Evolutionary conservation across 2,888 invertebrate genomes (phyloP).

Genomic region (Yponomeuta sedellus): DNA sequence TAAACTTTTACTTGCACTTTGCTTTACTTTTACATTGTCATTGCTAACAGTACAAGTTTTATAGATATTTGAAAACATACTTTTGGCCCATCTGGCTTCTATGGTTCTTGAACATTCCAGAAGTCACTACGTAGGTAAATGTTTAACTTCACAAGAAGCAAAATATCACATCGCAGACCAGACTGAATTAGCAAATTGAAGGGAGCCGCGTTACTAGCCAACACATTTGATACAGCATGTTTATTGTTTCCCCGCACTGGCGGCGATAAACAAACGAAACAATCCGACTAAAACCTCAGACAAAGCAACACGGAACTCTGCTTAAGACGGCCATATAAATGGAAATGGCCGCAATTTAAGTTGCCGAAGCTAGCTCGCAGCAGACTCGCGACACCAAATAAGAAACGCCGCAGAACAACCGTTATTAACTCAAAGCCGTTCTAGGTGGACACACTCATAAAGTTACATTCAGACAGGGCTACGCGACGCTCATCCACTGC

Average conservation of each 20-base stretch:
- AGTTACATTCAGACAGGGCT: too few relatives aligned
- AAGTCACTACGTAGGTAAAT: neutral
- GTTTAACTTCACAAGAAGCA: neutral
- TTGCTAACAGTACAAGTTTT: too few relatives aligned
- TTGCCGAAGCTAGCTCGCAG: constrained; percentile 36
- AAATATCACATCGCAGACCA: neutral
- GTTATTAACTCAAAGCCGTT: too few relatives aligned
- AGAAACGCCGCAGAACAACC: neutral
- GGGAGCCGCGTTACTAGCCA: neutral
- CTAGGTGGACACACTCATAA: too few relatives aligned
- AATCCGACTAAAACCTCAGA: constrained; percentile 29
- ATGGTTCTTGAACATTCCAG: too few relatives aligned
- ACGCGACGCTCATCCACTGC: too few relatives aligned
- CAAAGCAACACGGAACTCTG: constrained; percentile 43
- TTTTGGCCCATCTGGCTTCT: too few relatives aligned
- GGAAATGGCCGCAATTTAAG: constrained; percentile 64
- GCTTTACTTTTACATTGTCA: too few relatives aligned
- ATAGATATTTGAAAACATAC: too few relatives aligned
- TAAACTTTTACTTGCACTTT: too few relatives aligned
- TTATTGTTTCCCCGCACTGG: neutral
- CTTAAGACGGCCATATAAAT: constrained; percentile 59
- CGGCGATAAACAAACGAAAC: constrained; percentile 23
- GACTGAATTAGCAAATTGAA: neutral
- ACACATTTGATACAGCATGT: neutral
- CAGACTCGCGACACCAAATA: constrained; percentile 19